Base-by-base conservation (phyloP, 2,113 vertebrate genomes). In the Pterophyllum scalare region DNA sequence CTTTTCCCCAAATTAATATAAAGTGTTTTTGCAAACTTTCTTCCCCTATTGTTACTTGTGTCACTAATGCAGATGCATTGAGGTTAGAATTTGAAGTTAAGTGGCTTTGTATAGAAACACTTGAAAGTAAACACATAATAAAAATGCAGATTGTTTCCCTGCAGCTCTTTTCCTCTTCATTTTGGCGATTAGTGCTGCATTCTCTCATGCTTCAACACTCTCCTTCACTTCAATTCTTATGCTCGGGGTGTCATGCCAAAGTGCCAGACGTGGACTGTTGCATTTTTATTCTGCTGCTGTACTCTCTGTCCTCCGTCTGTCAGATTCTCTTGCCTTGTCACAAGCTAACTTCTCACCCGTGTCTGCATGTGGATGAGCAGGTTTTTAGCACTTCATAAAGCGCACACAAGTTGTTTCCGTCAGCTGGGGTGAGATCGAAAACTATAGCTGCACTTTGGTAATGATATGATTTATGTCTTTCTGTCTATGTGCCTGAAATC, bases 251-350 rank as follows among this genome's bases (percentile, higher is more conserved):
- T 90, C 74, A 65, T 80, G 59, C 57, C 62, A 28, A 84, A 79
- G 89, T 90, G 89, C 79, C 87, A 90, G 91, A 83, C 81, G 9
- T 59, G 77, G 61, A 72, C 67, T 75, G 31, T 38, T 64, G 58
- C 28, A 80, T 91, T 87, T 77, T 58, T 79, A 83, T 88, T 91
- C 89, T 76, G 86, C 80, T 81, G 80, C 80, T 49, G 85, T 58
- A 7, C 86, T 85, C 54, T n/a, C 59, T 75, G 65, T 82, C 76
- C 80, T 70, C 57, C 56, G 40, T 92, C 89, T 80, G 85, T 83
- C 85, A 90, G 62, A 75, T 62, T 85, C 81, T 89, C 46, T 38
- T 31, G 82, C 74, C 62, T 87, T 24, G 15, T 85, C 83, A 74
- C 75, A 1, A 78, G 33, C 46, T 17, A 33, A 49, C 79, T 64